Evolutionary conservation across 2,797 vertebrate species (phyloP), one percentile per base, ranked within the genome.

Genomic region (Acipenser ruthenus): DNA sequence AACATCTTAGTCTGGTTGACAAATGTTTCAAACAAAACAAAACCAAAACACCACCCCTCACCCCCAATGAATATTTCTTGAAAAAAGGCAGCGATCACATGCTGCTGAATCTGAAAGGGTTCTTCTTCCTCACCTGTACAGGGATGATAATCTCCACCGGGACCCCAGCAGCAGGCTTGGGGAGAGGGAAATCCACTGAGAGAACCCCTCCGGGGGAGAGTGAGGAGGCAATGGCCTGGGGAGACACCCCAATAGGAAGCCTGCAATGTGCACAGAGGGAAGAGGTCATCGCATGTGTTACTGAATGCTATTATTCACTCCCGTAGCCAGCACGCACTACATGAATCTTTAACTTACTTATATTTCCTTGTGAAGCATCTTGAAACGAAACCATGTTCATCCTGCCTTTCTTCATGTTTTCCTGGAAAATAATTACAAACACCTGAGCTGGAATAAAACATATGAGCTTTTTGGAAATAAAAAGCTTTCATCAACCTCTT

Each of bases 321-420:
- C 6, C 3, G 23, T 37, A 5, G 4, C 37, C 3, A 37, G 37
- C 37, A 37, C 5, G 37, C 37, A 37, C 3, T 37, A 37, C 4
- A 37, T 37, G 37, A 37, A 37, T 37, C 37, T 37, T 58, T 58
- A 62, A 73, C 83, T n/a, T 78, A 92, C 90, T 83, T 89, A 84
- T 91, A 92, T 71, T 88, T 91, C 72, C 88, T 81, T n/a, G 80
- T 83, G 61, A 92, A 92, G 80, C 79, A 81, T 78, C 90, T 87
- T 64, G 86, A 73, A 59, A 88, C 82, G 72, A 80, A 87, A 68
- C 90, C 90, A 1, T 86, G 82, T 66, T 86, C 80, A 51, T 91
- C 89, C 59, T 73, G 79, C 71, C 82, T 80, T 73, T 90, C 88
- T 12, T 85, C 77, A 6, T 92, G 89, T 18, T 73, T 87, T 70